These are phyloP conservation scores for Apodemia zela DNA, from an alignment of 2,888 invertebrate genomes.

Conservation along the genomic window DNA sequence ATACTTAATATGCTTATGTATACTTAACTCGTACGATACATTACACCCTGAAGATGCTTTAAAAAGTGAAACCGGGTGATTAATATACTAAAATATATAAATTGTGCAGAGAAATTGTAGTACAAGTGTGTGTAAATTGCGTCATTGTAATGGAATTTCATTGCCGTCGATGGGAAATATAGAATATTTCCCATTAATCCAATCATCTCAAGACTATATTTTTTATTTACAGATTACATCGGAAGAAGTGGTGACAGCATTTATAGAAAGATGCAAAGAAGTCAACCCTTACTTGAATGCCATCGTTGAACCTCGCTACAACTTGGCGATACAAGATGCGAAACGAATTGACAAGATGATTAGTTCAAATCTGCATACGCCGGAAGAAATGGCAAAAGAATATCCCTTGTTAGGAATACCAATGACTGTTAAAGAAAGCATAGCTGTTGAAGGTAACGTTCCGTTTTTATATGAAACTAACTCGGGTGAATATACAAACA, in stretches of 20 bases:
- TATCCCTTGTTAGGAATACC: constrained; percentile 92
- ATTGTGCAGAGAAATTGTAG: too few relatives aligned
- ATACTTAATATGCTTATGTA: too few relatives aligned
- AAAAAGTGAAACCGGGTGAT: too few relatives aligned
- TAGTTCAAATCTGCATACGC: constrained; percentile 70
- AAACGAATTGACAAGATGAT: constrained; percentile 85
- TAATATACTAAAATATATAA: too few relatives aligned
- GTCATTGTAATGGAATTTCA: too few relatives aligned
- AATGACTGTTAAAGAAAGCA: constrained; percentile 91
- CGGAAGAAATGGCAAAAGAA: constrained; percentile 82
- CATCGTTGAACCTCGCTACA: constrained; percentile 88
- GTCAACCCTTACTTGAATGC: constrained; percentile 90
- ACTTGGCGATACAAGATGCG: constrained; percentile 87
- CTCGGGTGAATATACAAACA: too few relatives aligned
- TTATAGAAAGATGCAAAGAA: constrained; percentile 87
- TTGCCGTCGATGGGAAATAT: too few relatives aligned
- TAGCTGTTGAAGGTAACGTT: constrained; percentile 84
- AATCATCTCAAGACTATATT: background rate
- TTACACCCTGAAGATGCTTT: too few relatives aligned
- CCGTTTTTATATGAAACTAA: too few relatives aligned
- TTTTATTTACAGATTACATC: constrained; percentile 82
- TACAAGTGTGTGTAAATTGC: too few relatives aligned
- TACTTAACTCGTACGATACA: too few relatives aligned
- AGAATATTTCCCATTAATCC: too few relatives aligned
- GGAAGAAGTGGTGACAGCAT: constrained; percentile 85